phyloP scores from a whole-genome alignment of 1,140 invertebrate genomes.

The Ceratosolen solmsi region DNA sequence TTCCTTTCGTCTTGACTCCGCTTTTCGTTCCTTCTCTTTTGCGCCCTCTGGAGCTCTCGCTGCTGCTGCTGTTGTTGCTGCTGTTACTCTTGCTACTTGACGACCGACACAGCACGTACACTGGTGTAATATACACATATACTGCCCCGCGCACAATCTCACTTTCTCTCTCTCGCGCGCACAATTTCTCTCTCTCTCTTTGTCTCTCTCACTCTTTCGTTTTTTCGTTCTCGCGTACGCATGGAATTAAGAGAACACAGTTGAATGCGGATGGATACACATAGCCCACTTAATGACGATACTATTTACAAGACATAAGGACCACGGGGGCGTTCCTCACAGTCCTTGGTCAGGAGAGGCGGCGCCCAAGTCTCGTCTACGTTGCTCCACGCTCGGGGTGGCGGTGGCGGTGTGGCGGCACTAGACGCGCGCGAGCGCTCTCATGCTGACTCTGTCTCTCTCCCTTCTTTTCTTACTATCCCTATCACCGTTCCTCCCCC shows the following conservation, averaged over 20 bases:
- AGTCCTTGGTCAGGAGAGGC: not conserved
- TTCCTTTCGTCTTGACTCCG: conserved; percentile 54
- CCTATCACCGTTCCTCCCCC: not conserved
- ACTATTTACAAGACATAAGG: not conserved
- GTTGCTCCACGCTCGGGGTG: conserved; percentile 50
- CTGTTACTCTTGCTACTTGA: not conserved
- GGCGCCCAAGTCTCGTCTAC: conserved; percentile 1
- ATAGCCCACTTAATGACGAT: not conserved
- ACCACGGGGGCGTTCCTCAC: not conserved
- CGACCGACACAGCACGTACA: conserved; percentile 22
- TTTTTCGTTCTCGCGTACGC: not conserved
- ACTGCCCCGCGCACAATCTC: conserved; percentile 40
- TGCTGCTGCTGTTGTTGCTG: conserved; percentile 60
- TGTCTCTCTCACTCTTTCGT: not conserved
- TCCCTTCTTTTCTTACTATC: conserved; percentile 42
- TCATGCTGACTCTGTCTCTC: conserved; percentile 1
- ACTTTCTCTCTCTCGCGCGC: not conserved
- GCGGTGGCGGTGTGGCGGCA: conserved; percentile 48
- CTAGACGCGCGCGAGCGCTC: conserved; percentile 54
- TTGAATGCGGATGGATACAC: not conserved
- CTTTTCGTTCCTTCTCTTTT: conserved; percentile 55
- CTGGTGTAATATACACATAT: conserved; percentile 15
- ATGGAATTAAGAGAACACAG: not conserved
- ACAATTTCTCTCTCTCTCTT: not conserved
- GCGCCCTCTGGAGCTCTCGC: conserved; percentile 38